Evolutionary conservation across 2,113 vertebrate species (phyloP), one percentile per base, ranked within the genome.

Genomic region (Microcebus ravelobensis): DNA sequence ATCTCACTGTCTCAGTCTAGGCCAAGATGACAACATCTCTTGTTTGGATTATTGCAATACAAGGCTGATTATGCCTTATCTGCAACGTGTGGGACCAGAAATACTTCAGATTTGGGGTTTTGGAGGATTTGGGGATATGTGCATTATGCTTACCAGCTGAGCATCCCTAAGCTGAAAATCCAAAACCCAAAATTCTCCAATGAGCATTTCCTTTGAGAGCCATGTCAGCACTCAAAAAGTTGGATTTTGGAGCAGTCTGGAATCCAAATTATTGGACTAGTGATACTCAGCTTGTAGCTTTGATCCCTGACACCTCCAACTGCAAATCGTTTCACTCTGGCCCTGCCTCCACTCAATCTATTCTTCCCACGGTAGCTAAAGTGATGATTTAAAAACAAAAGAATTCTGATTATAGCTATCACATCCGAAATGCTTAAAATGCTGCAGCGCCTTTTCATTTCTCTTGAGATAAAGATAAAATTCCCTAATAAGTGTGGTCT

Each of bases 271-370:
- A 15, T 45, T 9, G 6, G 42, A 27, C 45, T 29, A 74, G 42
- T 14, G 42, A 45, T 45, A 25, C 14, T 45, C 25, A 29, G 2
- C 27, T 42, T 29, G 0, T 29, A 3, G 14, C 21, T 25, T 52
- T n/a, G 59, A 52, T 42, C 57, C 55, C 5, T 0, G 18, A 21
- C 0, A 1, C 0, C 13, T 48, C 9, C 18, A 11, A 11, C 18
- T 63, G 34, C 29, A 27, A 6, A 27, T 55, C 21, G 29, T 31
- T 45, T 31, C 4, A 4, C 21, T 18, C 6, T 36, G 50, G 12
- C 3, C 48, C 39, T 36, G 70, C 65, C 36, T n/a, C 85, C 4
- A 0, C 15, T 36, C 23, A 18, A 6, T n/a, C 29, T 11, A 1
- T n/a, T 57, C 59, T 81, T 21, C 71, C 59, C 31, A 31, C 8